Conservation (phyloP, 2,888 invertebrate genomes). For the Drosophila nigricruria region DNA sequence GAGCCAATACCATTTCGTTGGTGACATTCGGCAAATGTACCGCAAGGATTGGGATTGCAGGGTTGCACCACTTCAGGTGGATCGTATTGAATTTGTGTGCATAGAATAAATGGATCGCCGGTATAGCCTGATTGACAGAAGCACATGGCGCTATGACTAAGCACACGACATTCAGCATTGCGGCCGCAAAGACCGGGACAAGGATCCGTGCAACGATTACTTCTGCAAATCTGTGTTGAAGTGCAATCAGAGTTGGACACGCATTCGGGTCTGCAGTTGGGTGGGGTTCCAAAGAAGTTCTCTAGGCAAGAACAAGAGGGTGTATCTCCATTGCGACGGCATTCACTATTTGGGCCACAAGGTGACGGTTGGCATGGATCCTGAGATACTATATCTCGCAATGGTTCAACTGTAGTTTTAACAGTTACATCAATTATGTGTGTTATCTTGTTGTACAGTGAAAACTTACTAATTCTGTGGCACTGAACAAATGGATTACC, state of each 20-base stretch:
- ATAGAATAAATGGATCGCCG: constrained; percentile 85
- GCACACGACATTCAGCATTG: constrained; percentile 90
- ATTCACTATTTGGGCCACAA: constrained; percentile 87
- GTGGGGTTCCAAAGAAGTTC: constrained; percentile 89
- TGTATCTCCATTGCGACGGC: constrained; percentile 87
- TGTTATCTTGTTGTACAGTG: not conserved
- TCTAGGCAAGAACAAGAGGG: constrained; percentile 91
- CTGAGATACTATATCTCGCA: constrained; percentile 61
- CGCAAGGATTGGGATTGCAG: constrained; percentile 93
- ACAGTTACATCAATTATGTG: constrained; percentile 3
- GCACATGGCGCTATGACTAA: constrained; percentile 93
- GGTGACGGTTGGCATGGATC: constrained; percentile 86
- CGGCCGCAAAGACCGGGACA: constrained; percentile 90
- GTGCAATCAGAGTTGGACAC: constrained; percentile 91
- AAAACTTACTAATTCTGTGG: constrained; percentile 86
- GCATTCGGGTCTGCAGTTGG: constrained; percentile 91
- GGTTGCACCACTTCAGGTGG: constrained; percentile 86
- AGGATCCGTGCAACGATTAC: constrained; percentile 91
- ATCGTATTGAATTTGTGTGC: constrained; percentile 86
- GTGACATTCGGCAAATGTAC: constrained; percentile 90
- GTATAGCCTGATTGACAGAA: constrained; percentile 87
- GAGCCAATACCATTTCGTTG: constrained; percentile 88
- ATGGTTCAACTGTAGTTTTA: constrained; percentile 74
- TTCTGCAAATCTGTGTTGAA: constrained; percentile 89
- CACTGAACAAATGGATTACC: constrained; percentile 92